These are phyloP conservation scores for Geotrypetes seraphini DNA, from an alignment of 2,797 vertebrate genomes.

Conservation along the genomic window DNA sequence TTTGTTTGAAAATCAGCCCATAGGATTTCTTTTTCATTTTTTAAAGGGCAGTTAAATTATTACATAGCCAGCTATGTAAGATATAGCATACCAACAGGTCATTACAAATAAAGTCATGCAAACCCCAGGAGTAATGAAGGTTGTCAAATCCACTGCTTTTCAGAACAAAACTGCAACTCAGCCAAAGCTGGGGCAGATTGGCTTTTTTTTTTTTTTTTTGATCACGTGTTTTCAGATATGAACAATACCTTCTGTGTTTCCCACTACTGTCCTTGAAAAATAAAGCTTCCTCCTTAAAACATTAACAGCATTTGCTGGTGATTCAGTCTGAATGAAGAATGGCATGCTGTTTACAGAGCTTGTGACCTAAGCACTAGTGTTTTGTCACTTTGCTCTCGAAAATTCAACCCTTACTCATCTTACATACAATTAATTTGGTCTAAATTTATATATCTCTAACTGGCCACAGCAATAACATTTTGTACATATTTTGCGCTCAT, in stretches of 20 bases:
- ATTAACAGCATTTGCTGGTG: slow-evolving; percentile 26
- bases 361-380: not conserved
- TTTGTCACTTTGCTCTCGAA: not conserved
- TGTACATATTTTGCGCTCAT: too few species aligned
- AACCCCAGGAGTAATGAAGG: slow-evolving; percentile 25
- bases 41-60: too few species aligned
- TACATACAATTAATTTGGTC: slow-evolving; percentile 6
- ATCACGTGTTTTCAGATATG: slow-evolving; percentile 28
- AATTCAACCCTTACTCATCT: slow-evolving; percentile 5
- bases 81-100: too few species aligned
- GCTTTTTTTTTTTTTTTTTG: slow-evolving; percentile 25
- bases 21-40: too few species aligned
- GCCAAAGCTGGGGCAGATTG: slow-evolving; percentile 26
- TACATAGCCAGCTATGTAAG: too few species aligned
- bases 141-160: slow-evolving; percentile 33
- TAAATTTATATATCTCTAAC: slow-evolving; percentile 10
- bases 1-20: too few species aligned
- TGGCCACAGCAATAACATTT: too few species aligned
- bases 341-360: too few species aligned
- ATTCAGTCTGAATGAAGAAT: slow-evolving; percentile 27
- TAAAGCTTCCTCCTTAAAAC: slow-evolving; percentile 15
- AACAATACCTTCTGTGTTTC: slow-evolving; percentile 25
- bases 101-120: slow-evolving; percentile 18
- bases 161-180: slow-evolving; percentile 20
- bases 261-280: slow-evolving; percentile 21